Conservation (phyloP, 2,888 invertebrate species). For the Norana najaformis region DNA sequence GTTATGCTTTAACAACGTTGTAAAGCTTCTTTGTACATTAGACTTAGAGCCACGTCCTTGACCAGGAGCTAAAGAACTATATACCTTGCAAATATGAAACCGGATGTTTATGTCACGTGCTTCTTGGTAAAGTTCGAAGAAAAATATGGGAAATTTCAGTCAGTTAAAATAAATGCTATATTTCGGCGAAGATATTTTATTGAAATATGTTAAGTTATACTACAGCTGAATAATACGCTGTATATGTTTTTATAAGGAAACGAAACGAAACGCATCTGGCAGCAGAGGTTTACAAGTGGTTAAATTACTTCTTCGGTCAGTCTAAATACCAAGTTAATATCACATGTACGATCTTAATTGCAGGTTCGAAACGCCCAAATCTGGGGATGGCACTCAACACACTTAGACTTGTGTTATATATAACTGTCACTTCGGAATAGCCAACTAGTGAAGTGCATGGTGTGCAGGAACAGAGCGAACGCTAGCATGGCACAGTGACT, state of each 20-base stretch:
- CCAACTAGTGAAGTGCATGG: not conserved
- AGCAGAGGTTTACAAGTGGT: not conserved
- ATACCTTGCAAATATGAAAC: not conserved
- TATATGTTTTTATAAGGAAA: not conserved
- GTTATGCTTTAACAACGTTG: too few relatives aligned
- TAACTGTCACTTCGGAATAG: not conserved
- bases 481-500: not conserved
- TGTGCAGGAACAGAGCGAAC: not conserved
- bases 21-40: too few relatives aligned
- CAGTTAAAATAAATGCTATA: not conserved
- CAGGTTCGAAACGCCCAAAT: not conserved
- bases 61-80: too few relatives aligned
- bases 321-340: not conserved
- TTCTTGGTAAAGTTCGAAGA: not conserved
- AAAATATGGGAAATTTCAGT: not conserved
- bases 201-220: not conserved
- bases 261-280: not conserved
- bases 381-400: not conserved
- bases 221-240: not conserved
- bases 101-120: constrained; percentile 13
- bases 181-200: not conserved
- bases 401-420: not conserved
- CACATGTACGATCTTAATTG: not conserved
- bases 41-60: too few relatives aligned
- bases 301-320: not conserved